Evolutionary conservation across 92 coral and sea anemone species (phyloP), one percentile per base, ranked within the genome.

Genomic region (Nematostella vectensis): DNA sequence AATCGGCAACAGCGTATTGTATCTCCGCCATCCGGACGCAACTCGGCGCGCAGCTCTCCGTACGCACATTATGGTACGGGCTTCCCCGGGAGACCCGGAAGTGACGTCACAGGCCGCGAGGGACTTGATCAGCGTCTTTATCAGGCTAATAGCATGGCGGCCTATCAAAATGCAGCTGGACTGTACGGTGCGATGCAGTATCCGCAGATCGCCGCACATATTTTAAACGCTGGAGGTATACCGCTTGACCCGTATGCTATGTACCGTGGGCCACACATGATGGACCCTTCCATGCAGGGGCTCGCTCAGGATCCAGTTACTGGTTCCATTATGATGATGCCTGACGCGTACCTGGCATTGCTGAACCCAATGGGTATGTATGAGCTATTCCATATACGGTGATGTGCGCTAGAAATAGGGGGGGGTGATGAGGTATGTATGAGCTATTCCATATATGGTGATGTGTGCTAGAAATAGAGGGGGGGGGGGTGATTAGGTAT

Each of bases 231-330:
- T 12, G 43, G 65, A 11, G 25, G 73, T 40, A 1, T 79, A 9
- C 58, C 65, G 20, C 52, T 72, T 44, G 81, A 78, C 11, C 48
- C 60, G 60, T 67, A 59, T 29, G 63, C 68, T 2, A 60, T 57
- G 37, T 65, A 65, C 69, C 59, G 55, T 28, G 69, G 80, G 25
- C 68, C 65, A 12, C 87, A 50, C 37, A 56, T 79, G 76, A 73
- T 79, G 59, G 87, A 79, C 26, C 75, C 87, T 21, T 29, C 78
- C 31, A 37, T 76, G 9, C 87, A 75, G 11, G 87, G 81, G 22
- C 68, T 75, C 24, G 70, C 75, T 15, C 71, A 71, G 43, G 87
- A 79, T 57, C 87, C 87, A n/a, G 38, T 79, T 69, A 62, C 87
- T n/a, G 81, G 71, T 20, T 61, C 74, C 28, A 49, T 79, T 30